Evolutionary conservation across 2,888 invertebrate genomes (phyloP).

Genomic region (Trachelus iudaicus): DNA sequence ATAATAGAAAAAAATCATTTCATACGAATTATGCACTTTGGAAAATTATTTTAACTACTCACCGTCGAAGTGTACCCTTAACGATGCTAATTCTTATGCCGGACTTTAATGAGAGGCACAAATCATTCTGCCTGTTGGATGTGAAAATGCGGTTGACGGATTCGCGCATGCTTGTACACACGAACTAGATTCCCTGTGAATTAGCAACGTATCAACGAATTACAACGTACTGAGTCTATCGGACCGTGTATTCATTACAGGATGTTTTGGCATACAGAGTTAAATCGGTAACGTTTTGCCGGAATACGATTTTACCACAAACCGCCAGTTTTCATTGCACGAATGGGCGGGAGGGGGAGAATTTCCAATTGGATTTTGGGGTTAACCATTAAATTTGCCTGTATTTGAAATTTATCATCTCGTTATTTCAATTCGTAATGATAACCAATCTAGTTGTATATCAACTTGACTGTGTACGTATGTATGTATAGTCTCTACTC

Average conservation of each 20-base stretch:
- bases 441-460: neutral
- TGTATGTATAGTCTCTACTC: neutral
- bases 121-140: neutral
- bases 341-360: too few species aligned
- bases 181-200: neutral
- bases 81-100: neutral
- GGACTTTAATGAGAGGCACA: neutral
- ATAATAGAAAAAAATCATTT: neutral
- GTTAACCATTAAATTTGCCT: neutral
- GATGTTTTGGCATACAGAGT: neutral
- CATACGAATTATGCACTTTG: too few species aligned
- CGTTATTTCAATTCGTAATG: neutral
- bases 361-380: neutral
- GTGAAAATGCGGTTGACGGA: neutral
- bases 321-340: neutral
- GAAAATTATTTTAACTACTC: too few species aligned
- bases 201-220: neutral
- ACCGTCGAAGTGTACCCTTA: neutral
- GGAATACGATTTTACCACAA: neutral
- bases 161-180: neutral
- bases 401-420: neutral
- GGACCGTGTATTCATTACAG: constrained; percentile 2
- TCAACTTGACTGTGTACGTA: neutral
- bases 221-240: neutral
- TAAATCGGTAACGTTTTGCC: neutral